phyloP scores from a whole-genome alignment of 2,113 vertebrate species.

The Semicossyphus pulcher region DNA sequence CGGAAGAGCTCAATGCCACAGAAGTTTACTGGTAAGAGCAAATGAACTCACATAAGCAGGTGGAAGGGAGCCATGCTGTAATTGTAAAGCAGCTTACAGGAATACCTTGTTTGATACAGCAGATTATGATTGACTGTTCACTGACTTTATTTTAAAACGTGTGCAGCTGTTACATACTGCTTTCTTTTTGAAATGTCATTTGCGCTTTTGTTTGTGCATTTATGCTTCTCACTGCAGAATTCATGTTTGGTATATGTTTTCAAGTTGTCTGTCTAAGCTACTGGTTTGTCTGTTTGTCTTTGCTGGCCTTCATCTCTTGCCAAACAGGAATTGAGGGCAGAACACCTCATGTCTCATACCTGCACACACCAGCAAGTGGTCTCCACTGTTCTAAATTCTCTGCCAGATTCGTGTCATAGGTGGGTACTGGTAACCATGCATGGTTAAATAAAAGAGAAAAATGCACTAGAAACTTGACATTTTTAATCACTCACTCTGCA shows the following conservation, averaged over 20 bases:
- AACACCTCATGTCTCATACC: slow-evolving; percentile 47
- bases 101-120: background rate
- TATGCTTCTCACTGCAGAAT: slow-evolving; percentile 29
- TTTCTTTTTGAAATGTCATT: background rate
- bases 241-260: slow-evolving; percentile 6
- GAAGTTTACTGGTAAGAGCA: slow-evolving; percentile 94
- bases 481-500: slow-evolving; percentile 14
- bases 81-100: background rate
- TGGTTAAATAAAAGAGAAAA: slow-evolving; percentile 18
- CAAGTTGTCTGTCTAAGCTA: slow-evolving; percentile 48
- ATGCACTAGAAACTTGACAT: slow-evolving; percentile 8
- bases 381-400: slow-evolving; percentile 54
- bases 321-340: slow-evolving; percentile 62
- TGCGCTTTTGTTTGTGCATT: background rate
- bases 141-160: background rate
- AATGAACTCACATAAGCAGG: background rate
- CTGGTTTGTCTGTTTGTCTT: slow-evolving; percentile 51
- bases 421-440: slow-evolving; percentile 63
- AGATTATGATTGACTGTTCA: background rate
- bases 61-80: background rate
- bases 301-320: slow-evolving; percentile 52
- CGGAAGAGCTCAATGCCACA: slow-evolving; percentile 97
- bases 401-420: slow-evolving; percentile 52
- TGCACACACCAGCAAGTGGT: slow-evolving; percentile 47
- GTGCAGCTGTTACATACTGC: background rate